phyloP scores from a whole-genome alignment of 2,797 vertebrate species.

The Lycodopsis pacificus region DNA sequence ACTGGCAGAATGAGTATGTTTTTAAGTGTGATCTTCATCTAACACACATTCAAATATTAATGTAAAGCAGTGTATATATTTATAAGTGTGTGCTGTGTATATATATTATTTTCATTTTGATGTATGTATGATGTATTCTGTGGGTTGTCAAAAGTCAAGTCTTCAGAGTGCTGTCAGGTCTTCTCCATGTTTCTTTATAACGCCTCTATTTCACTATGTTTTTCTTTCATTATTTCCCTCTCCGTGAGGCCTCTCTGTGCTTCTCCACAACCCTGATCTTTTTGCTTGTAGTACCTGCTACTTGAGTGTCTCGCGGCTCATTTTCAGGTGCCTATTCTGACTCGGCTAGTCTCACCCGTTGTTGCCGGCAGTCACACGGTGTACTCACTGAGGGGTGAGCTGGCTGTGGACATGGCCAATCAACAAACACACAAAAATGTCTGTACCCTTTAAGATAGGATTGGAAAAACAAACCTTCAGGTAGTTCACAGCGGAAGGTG shows the following conservation, averaged over 20 bases:
- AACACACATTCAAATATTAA: constrained; percentile 8
- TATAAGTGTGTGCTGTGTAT: constrained; percentile 25
- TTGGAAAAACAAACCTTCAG: constrained; percentile 41
- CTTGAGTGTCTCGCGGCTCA: constrained; percentile 8
- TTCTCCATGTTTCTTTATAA: constrained; percentile 10
- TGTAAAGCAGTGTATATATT: constrained; percentile 14
- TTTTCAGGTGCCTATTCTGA: constrained; percentile 23
- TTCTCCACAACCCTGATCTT: constrained; percentile 25
- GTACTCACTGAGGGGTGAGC: constrained; percentile 8
- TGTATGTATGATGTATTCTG: constrained; percentile 36
- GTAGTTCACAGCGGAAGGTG: constrained; percentile 5
- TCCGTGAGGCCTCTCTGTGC: neutral
- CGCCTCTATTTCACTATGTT: constrained; percentile 6
- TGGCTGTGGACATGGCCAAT: constrained; percentile 15
- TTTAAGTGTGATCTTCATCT: neutral
- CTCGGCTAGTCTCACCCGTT: constrained; percentile 9
- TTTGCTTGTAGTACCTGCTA: constrained; percentile 4
- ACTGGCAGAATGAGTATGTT: neutral
- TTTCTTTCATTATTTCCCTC: neutral
- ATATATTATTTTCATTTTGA: constrained; percentile 37
- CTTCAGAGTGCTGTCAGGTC: constrained; percentile 2
- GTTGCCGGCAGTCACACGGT: constrained; percentile 1
- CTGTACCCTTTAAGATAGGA: constrained; percentile 22
- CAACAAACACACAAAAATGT: constrained; percentile 31
- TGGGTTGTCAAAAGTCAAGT: constrained; percentile 19